Conservation (phyloP, 2,888 invertebrate genomes). For the Lasioglossum zephyrum region DNA sequence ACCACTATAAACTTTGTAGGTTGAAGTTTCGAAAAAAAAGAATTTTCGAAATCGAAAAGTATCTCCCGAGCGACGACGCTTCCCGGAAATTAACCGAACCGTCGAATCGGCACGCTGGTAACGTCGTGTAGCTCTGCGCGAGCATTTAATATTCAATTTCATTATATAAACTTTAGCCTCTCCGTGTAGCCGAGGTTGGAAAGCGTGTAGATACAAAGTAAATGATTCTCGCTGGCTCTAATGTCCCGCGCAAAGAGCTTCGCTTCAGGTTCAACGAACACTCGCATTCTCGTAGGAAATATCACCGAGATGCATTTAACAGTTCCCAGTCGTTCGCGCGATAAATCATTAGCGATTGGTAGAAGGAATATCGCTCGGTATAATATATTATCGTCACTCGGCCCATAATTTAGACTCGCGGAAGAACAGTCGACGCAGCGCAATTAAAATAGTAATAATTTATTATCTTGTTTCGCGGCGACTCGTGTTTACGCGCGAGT, state of each 20-base stretch:
- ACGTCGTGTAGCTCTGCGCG: neutral
- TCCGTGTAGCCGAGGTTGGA: neutral
- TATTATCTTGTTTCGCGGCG: constrained; percentile 67
- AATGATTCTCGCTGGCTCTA: constrained; percentile 21
- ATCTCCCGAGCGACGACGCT: too few relatives aligned
- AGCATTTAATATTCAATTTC: constrained; percentile 10
- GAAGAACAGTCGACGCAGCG: constrained; percentile 61
- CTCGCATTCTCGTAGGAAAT: constrained; percentile 37
- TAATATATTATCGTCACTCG: constrained; percentile 66
- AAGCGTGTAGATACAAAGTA: constrained; percentile 8
- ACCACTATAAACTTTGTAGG: neutral
- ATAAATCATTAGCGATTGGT: constrained; percentile 70
- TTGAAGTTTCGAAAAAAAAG: neutral
- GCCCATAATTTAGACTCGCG: constrained; percentile 62
- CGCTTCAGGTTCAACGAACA: constrained; percentile 41
- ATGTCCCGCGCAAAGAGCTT: constrained; percentile 25
- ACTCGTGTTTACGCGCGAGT: constrained; percentile 50
- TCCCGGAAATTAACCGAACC: neutral
- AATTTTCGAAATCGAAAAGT: neutral
- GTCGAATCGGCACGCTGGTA: neutral
- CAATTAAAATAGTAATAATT: constrained; percentile 73
- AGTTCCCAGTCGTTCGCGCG: constrained; percentile 56
- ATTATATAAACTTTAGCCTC: neutral
- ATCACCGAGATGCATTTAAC: constrained; percentile 62
- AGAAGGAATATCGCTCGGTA: constrained; percentile 64